Base-by-base conservation (phyloP, 2,888 invertebrate species). In the Trimorus sp. region DNA sequence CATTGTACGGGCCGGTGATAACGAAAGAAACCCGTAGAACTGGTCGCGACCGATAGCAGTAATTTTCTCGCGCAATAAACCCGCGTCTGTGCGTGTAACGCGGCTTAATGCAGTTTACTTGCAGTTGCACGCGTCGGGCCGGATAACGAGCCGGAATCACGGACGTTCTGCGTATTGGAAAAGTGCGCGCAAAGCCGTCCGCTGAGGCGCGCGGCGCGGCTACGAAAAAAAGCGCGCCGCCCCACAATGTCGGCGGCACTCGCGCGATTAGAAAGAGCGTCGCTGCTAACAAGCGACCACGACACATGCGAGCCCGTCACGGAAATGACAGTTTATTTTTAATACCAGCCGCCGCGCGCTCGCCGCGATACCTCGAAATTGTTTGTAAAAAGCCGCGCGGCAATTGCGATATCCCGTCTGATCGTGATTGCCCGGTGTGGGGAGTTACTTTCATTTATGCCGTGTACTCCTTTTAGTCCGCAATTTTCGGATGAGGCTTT, bases 11-110 rank as follows among this genome's bases (percentile, higher is more conserved):
- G 76, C 69, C 70, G 77, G 68, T 77, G 83, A 83, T 83, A 83
- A 83, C 75, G 75, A 83, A 85, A 81, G 79, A 85, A 85, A 84
- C 85, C 79, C 69, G 85, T 66, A 83, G 75, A 79, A 85, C 85
- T 84, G 85, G 84, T 85, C 77, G 83, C 54, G 82, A 65, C n/a
- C 78, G 83, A 84, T 83, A 82, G 81, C 80, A 79, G 84, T 74
- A 83, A 84, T 85, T 85, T 85, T 82, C 84, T 85, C 75, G 59
- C 63, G 84, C 71, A 82, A 84, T 82, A 80, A 78, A 79, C 69
- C 75, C 62, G 14, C 58, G 16, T 14, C n/a, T 42, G 9, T 38
- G 51, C 12, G 14, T 56, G 36, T 48, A 79, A 78, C 62, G 75
- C 66, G 71, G 75, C 75, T 82, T 62, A 56, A 76, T 77, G 70